Conservation (phyloP, 1,140 invertebrate genomes). For the Apolygus lucorum region DNA sequence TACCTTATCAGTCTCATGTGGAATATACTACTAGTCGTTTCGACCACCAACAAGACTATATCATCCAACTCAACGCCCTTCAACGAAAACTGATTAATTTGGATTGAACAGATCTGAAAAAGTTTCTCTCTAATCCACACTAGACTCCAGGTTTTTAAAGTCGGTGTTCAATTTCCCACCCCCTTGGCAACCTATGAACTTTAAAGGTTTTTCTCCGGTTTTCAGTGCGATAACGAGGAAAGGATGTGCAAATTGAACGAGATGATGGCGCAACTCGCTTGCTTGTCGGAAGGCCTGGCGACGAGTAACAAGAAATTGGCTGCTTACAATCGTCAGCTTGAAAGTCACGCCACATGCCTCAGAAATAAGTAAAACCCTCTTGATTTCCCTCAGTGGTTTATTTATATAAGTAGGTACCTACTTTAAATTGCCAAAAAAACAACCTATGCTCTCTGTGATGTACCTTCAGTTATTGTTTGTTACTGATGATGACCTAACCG, state of each 20-base stretch:
- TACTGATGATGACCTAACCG: too few species aligned
- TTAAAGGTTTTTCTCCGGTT: not conserved
- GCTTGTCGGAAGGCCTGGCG: not conserved
- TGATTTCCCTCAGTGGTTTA: not conserved
- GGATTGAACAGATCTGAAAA: not conserved
- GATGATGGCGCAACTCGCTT: not conserved
- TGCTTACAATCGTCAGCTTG: not conserved
- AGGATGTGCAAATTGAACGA: not conserved
- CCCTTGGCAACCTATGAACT: not conserved
- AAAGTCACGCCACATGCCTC: not conserved
- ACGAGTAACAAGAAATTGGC: conserved; percentile 7
- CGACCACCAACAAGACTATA: not conserved
- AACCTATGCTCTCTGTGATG: not conserved
- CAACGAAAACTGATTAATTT: not conserved
- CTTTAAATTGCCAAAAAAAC: not conserved
- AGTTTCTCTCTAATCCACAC: not conserved
- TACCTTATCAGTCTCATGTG: too few species aligned
- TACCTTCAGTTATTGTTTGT: too few species aligned
- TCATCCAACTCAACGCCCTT: not conserved
- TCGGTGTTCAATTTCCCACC: too few species aligned
- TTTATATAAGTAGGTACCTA: not conserved
- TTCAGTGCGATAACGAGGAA: conserved; percentile 1
- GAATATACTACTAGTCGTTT: too few species aligned
- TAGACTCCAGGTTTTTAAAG: not conserved
- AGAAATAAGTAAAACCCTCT: not conserved